These are phyloP conservation scores for Pogoniulus pusillus DNA, from an alignment of 2,797 vertebrate genomes.

Conservation along the genomic window DNA sequence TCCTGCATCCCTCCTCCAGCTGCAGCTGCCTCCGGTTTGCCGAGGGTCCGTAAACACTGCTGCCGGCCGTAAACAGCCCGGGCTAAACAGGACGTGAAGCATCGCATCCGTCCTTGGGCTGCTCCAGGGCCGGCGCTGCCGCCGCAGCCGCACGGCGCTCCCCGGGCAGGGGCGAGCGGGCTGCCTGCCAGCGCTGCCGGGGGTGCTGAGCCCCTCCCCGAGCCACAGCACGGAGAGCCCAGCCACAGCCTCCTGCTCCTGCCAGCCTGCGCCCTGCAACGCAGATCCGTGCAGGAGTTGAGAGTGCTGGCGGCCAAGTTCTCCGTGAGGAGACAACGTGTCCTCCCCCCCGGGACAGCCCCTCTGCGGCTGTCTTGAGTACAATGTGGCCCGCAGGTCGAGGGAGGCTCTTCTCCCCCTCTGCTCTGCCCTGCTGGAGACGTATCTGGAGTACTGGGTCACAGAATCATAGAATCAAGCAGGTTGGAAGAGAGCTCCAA, in stretches of 20 bases:
- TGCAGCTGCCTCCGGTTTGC: constrained; percentile 61
- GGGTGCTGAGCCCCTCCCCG: not conserved
- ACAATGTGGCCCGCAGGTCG: too few relatives aligned
- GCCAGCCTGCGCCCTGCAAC: not conserved
- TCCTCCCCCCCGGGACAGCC: too few relatives aligned
- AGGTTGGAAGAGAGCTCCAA: too few relatives aligned
- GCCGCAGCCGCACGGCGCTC: rapidly evolving
- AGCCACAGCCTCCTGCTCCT: not conserved
- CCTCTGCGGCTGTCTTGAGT: too few relatives aligned
- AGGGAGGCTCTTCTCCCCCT: too few relatives aligned
- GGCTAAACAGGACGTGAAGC: constrained; percentile 5
- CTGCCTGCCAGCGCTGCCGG: not conserved
- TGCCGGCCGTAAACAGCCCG: not conserved
- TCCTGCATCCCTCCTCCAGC: not conserved
- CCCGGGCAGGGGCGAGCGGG: rapidly evolving
- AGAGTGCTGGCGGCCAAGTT: too few relatives aligned
- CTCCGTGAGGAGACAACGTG: too few relatives aligned
- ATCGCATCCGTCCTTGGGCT: not conserved
- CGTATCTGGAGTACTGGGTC: too few relatives aligned
- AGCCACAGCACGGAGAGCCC: not conserved
- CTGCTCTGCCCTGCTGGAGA: too few relatives aligned
- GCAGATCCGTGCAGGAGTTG: too few relatives aligned
- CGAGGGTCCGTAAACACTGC: not conserved
- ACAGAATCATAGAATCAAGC: too few relatives aligned
- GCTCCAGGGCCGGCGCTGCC: not conserved